Evolutionary conservation across 2,113 vertebrate genomes (phyloP).

Genomic region (Pogonocichla stellata): DNA sequence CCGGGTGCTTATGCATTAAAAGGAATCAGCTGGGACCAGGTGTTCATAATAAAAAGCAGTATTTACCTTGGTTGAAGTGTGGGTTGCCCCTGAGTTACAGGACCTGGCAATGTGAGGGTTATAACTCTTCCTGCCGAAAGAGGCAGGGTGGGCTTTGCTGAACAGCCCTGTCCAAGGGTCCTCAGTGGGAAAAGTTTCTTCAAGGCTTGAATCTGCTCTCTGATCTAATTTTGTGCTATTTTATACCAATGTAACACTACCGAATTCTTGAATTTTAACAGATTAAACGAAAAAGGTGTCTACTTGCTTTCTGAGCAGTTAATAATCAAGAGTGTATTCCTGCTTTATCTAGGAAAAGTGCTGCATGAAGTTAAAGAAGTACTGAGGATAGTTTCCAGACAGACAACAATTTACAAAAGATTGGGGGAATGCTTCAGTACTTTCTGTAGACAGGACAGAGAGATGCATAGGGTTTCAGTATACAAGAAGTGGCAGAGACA

Average conservation of each 20-base stretch:
- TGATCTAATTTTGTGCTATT: background rate
- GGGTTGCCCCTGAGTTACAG: background rate
- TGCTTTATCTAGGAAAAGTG: background rate
- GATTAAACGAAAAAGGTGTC: background rate
- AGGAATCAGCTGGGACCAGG: background rate
- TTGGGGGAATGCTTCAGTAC: background rate
- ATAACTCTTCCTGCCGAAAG: fast-evolving
- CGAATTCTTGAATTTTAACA: background rate
- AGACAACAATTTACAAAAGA: background rate
- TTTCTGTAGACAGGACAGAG: background rate
- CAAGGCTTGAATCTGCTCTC: background rate
- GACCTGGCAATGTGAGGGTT: too few species aligned
- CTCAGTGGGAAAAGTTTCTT: background rate
- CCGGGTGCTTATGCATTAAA: background rate
- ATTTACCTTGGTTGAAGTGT: background rate
- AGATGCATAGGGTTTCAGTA: background rate
- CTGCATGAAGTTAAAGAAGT: background rate
- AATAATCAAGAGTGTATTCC: background rate
- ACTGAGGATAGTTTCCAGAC: background rate
- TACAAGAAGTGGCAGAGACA: background rate
- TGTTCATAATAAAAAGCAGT: background rate
- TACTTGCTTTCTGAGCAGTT: background rate
- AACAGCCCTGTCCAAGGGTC: background rate
- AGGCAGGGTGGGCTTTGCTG: background rate
- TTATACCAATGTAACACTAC: background rate